Conservation (phyloP, 1,140 invertebrate genomes). For the Zaprionus davidi region DNA sequence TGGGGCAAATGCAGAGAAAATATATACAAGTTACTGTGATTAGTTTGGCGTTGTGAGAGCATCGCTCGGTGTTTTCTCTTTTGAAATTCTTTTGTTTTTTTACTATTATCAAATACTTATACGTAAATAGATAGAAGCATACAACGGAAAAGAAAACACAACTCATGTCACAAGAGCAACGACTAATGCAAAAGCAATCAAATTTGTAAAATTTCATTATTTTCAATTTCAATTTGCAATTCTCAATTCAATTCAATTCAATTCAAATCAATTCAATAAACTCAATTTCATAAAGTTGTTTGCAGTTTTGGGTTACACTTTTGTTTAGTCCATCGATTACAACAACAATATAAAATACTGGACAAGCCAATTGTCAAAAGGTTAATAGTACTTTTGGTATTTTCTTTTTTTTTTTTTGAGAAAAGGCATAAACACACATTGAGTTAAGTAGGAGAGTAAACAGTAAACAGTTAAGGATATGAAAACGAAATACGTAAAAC, state of each 20-base stretch:
- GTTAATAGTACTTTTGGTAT: slow-evolving; percentile 20
- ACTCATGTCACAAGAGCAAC: slow-evolving; percentile 72
- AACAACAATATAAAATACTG: slow-evolving; percentile 68
- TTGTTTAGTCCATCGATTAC: slow-evolving; percentile 60
- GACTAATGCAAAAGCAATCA: slow-evolving; percentile 79
- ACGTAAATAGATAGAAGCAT: slow-evolving; percentile 59
- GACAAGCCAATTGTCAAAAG: slow-evolving; percentile 52
- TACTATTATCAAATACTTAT: slow-evolving; percentile 30
- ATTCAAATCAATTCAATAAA: slow-evolving; percentile 42
- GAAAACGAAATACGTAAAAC: slow-evolving; percentile 44
- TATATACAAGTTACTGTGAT: slow-evolving; percentile 80
- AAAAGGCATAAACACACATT: slow-evolving; percentile 64
- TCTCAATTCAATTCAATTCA: slow-evolving; percentile 40
- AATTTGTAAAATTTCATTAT: slow-evolving; percentile 36
- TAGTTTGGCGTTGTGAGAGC: slow-evolving; percentile 74
- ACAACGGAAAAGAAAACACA: slow-evolving; percentile 55
- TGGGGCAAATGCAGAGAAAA: slow-evolving; percentile 80
- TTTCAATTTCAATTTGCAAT: slow-evolving; percentile 51
- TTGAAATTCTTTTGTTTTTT: slow-evolving; percentile 32
- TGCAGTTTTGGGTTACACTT: slow-evolving; percentile 43
- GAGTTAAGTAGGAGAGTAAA: slow-evolving; percentile 48
- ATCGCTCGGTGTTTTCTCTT: slow-evolving; percentile 55
- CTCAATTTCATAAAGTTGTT: slow-evolving; percentile 43
- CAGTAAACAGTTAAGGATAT: slow-evolving; percentile 63
- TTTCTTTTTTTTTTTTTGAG: slow-evolving; percentile 22